phyloP scores from a whole-genome alignment of 2,888 invertebrate species.

The Aquatica leii region DNA sequence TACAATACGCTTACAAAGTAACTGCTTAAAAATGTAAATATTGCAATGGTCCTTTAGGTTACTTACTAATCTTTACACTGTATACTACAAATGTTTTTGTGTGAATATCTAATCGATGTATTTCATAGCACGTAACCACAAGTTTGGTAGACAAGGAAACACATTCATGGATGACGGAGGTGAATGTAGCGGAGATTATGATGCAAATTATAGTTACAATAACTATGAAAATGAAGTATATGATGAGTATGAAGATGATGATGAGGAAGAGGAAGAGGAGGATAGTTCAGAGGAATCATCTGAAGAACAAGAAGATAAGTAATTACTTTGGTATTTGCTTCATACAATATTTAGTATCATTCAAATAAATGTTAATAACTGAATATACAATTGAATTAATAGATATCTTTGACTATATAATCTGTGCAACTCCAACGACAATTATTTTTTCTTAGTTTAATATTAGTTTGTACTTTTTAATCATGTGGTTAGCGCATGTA shows the following conservation, averaged over 20 bases:
- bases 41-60: too few species aligned
- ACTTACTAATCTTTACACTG: too few species aligned
- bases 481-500: too few species aligned
- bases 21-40: too few species aligned
- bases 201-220: slow-evolving; percentile 64
- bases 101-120: slow-evolving; percentile 11
- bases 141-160: slow-evolving; percentile 86
- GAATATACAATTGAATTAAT: too few species aligned
- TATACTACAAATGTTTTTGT: slow-evolving; percentile 12
- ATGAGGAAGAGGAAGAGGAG: slow-evolving; percentile 62
- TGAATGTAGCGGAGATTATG: slow-evolving; percentile 65
- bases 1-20: too few species aligned
- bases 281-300: slow-evolving; percentile 56
- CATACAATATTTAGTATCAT: too few species aligned
- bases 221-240: slow-evolving; percentile 53
- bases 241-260: slow-evolving; percentile 62
- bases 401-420: too few species aligned
- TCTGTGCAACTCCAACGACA: too few species aligned
- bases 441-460: too few species aligned
- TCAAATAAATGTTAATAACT: too few species aligned
- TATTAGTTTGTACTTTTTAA: too few species aligned
- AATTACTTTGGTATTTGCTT: not conserved
- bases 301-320: slow-evolving; percentile 54
- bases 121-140: slow-evolving; percentile 78
- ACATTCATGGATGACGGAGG: slow-evolving; percentile 68